A percentile compares a stretch with the other conserved stretches of the same genome.
These are phyloP conservation scores for Osedax fenrisi DNA, from an alignment of 2,888 invertebrate species.

Conservation along the genomic window DNA sequence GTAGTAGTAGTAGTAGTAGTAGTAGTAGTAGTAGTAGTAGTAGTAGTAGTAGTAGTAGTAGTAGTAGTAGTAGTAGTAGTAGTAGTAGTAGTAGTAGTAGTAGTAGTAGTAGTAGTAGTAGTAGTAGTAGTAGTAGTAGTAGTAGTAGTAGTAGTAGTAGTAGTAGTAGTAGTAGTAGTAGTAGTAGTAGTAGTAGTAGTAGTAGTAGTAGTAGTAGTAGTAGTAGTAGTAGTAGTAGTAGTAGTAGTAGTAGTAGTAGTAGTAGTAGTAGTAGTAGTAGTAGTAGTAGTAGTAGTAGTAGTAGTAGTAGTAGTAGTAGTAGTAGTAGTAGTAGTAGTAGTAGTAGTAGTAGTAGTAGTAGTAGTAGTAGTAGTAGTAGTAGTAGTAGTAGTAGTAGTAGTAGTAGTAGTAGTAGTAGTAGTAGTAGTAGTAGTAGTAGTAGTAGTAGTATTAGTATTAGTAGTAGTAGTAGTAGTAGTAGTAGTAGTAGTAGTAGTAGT, in stretches of 20 bases:
- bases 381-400: conserved; percentile 9
- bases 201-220: conserved; percentile 9
- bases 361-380: conserved; percentile 6
- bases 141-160: conserved; percentile 12
- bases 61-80: conserved; percentile 16
- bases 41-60: conserved; percentile 13
- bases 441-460: neutral
- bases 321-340: conserved; percentile 6
- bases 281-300: conserved; percentile 7
- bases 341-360: conserved; percentile 7
- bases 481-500: conserved; percentile 8
- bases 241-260: conserved; percentile 6
- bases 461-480: neutral
- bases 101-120: conserved; percentile 11
- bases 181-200: conserved; percentile 3
- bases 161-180: conserved; percentile 5
- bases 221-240: conserved; percentile 7
- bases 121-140: conserved; percentile 16
- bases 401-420: conserved; percentile 5
- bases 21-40: conserved; percentile 14
- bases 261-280: conserved; percentile 8
- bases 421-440: neutral
- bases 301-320: conserved; percentile 9
- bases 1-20: conserved; percentile 16
- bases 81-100: conserved; percentile 16